phyloP scores from a whole-genome alignment of 2,113 vertebrate species.

The Oenanthe oenanthe region DNA sequence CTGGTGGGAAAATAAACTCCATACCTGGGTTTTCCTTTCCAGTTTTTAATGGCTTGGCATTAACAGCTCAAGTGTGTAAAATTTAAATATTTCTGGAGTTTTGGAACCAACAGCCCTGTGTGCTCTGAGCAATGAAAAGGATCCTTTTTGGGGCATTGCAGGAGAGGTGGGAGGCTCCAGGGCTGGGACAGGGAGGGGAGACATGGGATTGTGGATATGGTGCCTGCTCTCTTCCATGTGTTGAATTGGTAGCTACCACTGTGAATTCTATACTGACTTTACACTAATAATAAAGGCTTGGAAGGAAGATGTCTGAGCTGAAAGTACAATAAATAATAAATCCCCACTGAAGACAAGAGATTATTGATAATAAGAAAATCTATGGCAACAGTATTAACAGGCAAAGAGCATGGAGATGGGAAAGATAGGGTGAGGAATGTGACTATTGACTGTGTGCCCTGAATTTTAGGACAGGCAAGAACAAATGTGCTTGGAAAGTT shows the following conservation, averaged over 20 bases:
- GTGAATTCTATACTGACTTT: neutral
- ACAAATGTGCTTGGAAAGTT: neutral
- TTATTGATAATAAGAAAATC: neutral
- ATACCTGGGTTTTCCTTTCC: neutral
- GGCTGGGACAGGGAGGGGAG: neutral
- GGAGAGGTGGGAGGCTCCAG: neutral
- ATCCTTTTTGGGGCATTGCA: neutral
- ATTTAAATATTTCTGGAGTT: neutral
- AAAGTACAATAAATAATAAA: neutral
- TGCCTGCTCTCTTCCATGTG: neutral
- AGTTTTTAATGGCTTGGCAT: neutral
- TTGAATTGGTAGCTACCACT: neutral
- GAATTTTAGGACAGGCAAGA: neutral
- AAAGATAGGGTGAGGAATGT: neutral
- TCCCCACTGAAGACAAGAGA: neutral
- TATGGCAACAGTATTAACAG: neutral
- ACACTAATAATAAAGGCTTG: neutral
- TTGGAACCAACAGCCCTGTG: fast-evolving
- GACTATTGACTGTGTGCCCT: neutral
- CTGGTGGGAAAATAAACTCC: neutral
- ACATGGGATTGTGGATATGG: neutral
- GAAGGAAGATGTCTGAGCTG: neutral
- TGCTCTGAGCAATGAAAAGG: neutral
- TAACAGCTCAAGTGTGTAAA: neutral
- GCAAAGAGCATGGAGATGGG: neutral